Base-by-base conservation (phyloP, 2,113 vertebrate species). In the Telmatochromis bifrenatus region DNA sequence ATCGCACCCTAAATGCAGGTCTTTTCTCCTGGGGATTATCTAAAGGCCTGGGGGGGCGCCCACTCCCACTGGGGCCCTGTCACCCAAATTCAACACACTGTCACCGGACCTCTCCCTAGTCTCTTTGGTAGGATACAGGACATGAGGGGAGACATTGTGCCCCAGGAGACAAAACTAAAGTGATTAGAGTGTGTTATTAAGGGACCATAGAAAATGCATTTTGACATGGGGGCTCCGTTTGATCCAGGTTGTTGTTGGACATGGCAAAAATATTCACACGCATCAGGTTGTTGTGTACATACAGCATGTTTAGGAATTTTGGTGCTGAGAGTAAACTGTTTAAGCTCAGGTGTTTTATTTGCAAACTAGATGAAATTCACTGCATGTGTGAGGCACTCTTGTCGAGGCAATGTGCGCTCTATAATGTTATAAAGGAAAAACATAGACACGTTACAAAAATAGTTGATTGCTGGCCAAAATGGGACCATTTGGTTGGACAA, bases 11-110 rank as follows among this genome's bases (percentile, higher is more conserved):
- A 95, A 97, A 95, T 94, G 93, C 91, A 19, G 84, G 45, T 86
- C 92, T 91, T 95, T 96, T 97, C 94, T 95, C 86, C 70, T 75
- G 89, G 93, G 95, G 96, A 96, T 96, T 96, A 96, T 89, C 83
- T 58, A 51, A 86, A 86, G 91, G 93, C 90, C 55, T 31, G 77
- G 86, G 62, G 70, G 58, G 81, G 88, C 65, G 31, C 87, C 91
- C 88, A 80, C 90, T 94, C 92, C 84, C 81, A 82, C 90, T 90
- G 93, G 80, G 90, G 85, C 84, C 86, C 95, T 94, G 95, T 96
- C 96, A 95, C 89, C 94, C 91, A 96, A 91, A 96, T 96, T 95
- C 93, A 94, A 93, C 94, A 95, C 93, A 93, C 88, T 82, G 55
- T 88, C 85, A 87, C 84, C 47, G 87, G 81, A 51, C 87, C 21